Conservation (phyloP, 2,113 vertebrate species). For the Rhea pennata region DNA sequence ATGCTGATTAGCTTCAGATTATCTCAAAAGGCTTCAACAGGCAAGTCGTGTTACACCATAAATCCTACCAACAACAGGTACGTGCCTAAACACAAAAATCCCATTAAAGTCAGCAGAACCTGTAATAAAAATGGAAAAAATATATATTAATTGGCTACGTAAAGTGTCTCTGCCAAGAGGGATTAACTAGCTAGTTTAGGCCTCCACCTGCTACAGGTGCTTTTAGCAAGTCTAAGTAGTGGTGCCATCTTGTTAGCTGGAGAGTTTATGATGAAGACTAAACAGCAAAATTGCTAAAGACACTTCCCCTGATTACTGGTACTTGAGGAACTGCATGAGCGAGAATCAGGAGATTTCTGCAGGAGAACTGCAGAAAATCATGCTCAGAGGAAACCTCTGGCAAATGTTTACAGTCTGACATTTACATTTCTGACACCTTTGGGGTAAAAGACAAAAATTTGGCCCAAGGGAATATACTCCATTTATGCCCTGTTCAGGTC, state of each 20-base stretch:
- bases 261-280: not conserved
- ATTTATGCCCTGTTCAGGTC: not conserved
- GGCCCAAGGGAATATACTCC: not conserved
- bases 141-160: not conserved
- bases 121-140: not conserved
- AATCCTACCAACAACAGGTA: not conserved
- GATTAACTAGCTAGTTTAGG: not conserved
- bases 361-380: conserved; percentile 7
- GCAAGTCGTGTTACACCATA: not conserved
- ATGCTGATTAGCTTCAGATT: not conserved
- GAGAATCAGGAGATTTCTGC: not conserved
- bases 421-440: not conserved
- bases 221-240: not conserved
- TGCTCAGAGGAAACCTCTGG: not conserved
- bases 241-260: not conserved
- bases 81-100: not conserved
- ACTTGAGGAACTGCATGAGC: not conserved
- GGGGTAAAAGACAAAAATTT: not conserved
- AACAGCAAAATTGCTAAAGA: not conserved
- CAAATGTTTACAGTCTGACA: not conserved
- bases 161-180: not conserved
- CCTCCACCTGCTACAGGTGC: not conserved
- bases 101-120: not conserved
- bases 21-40: not conserved
- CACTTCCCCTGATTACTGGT: not conserved